These are phyloP conservation scores for Bombus superbus DNA, from an alignment of 1,140 invertebrate genomes.

Conservation along the genomic window DNA sequence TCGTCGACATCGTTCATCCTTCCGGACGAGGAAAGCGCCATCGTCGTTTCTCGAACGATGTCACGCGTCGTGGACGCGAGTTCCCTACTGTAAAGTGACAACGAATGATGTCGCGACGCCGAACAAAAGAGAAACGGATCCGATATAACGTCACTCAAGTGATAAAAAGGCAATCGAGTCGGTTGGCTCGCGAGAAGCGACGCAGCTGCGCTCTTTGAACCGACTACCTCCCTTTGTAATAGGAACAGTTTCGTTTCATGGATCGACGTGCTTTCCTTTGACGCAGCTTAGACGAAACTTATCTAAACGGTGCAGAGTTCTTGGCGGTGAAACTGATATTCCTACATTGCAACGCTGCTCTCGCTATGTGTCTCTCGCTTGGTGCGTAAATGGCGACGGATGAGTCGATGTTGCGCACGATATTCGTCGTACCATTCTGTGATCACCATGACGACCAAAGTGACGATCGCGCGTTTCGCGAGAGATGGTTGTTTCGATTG, in stretches of 20 bases:
- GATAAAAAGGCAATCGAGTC: slow-evolving; percentile 18
- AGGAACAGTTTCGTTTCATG: slow-evolving; percentile 13
- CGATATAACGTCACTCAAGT: not conserved
- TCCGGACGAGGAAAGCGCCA: not conserved
- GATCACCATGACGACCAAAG: not conserved
- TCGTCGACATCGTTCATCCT: not conserved
- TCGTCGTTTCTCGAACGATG: not conserved
- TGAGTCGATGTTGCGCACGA: not conserved
- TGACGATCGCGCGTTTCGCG: not conserved
- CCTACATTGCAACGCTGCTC: not conserved
- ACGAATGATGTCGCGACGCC: not conserved
- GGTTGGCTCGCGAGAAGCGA: not conserved
- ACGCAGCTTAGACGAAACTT: slow-evolving; percentile 1
- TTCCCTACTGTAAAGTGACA: not conserved
- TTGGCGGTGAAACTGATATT: not conserved
- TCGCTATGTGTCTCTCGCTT: not conserved
- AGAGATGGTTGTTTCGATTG: too few species aligned
- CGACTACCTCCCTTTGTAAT: not conserved
- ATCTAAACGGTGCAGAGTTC: slow-evolving; percentile 14
- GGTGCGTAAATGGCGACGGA: not conserved
- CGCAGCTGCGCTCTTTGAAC: slow-evolving; percentile 1
- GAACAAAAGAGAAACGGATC: not conserved
- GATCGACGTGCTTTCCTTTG: slow-evolving; percentile 6
- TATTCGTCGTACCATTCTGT: not conserved
- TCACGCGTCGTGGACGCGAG: not conserved